These are phyloP conservation scores for Scaptomyza caliginosa DNA, from an alignment of 2,888 invertebrate genomes.

Conservation along the genomic window DNA sequence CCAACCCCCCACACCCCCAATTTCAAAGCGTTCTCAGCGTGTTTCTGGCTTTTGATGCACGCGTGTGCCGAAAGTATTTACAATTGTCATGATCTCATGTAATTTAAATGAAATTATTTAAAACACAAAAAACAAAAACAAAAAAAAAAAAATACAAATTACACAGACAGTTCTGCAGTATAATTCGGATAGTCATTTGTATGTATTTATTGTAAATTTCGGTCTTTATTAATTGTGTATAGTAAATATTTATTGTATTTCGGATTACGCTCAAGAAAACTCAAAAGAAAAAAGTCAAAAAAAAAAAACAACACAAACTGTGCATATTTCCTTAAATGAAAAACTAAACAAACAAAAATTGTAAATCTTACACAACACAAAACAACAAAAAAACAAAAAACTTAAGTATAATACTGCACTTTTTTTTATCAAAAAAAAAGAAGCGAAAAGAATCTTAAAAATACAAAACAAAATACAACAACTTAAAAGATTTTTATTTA, in stretches of 20 bases:
- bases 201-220: constrained; percentile 30
- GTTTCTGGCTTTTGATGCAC: constrained; percentile 61
- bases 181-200: constrained; percentile 7
- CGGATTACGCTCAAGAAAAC: constrained; percentile 23
- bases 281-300: constrained; percentile 18
- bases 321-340: constrained; percentile 72
- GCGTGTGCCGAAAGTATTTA: constrained; percentile 72
- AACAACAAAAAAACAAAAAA: constrained; percentile 36
- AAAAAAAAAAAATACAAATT: too few species aligned
- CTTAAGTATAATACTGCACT: constrained; percentile 35
- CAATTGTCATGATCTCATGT: constrained; percentile 75
- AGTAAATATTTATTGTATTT: constrained; percentile 17
- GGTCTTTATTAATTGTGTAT: constrained; percentile 14
- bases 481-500: constrained; percentile 64
- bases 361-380: constrained; percentile 59
- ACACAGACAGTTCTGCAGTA: constrained; percentile 14
- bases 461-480: constrained; percentile 39
- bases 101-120: constrained; percentile 73
- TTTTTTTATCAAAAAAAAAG: constrained; percentile 35
- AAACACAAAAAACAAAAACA: constrained; percentile 50
- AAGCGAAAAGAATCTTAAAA: constrained; percentile 25
- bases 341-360: constrained; percentile 46
- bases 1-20: constrained; percentile 32
- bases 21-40: constrained; percentile 76
- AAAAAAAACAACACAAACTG: constrained; percentile 30